These are phyloP conservation scores for Spatulosminthurus flaviceps DNA, from an alignment of 2,888 invertebrate species.

Conservation along the genomic window DNA sequence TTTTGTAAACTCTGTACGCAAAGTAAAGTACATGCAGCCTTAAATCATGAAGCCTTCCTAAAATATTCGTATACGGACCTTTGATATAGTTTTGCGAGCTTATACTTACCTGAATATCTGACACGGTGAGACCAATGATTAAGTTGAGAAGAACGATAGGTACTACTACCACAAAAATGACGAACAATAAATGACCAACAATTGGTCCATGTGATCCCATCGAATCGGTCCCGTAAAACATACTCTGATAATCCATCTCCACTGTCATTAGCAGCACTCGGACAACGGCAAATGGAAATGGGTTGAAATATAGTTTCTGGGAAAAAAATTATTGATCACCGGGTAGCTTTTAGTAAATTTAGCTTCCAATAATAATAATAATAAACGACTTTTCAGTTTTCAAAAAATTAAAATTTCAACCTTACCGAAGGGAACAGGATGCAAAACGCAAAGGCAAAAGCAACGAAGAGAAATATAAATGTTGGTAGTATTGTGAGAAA, in stretches of 20 bases:
- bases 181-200: slow-evolving; percentile 60
- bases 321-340: neutral
- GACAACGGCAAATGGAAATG: neutral
- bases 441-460: slow-evolving; percentile 61
- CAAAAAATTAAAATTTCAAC: neutral
- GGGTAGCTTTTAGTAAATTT: too few relatives aligned
- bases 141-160: slow-evolving; percentile 60
- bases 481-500: slow-evolving; percentile 62
- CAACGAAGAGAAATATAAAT: slow-evolving; percentile 58
- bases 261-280: neutral
- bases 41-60: too few relatives aligned
- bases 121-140: slow-evolving; percentile 56
- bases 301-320: neutral
- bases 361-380: too few relatives aligned
- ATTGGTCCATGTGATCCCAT: slow-evolving; percentile 45
- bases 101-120: slow-evolving; percentile 61
- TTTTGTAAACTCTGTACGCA: slow-evolving; percentile 55
- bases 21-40: too few relatives aligned
- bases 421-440: slow-evolving; percentile 61
- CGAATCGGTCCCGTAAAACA: too few relatives aligned
- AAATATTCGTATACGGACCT: too few relatives aligned
- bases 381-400: too few relatives aligned
- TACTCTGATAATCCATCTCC: too few relatives aligned
- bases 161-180: slow-evolving; percentile 61
- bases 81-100: too few relatives aligned